A percentile compares a stretch with the other conserved stretches of the same genome.
These are phyloP conservation scores for Hofmannophila pseudospretella DNA, from an alignment of 2,888 invertebrate species.

Conservation along the genomic window DNA sequence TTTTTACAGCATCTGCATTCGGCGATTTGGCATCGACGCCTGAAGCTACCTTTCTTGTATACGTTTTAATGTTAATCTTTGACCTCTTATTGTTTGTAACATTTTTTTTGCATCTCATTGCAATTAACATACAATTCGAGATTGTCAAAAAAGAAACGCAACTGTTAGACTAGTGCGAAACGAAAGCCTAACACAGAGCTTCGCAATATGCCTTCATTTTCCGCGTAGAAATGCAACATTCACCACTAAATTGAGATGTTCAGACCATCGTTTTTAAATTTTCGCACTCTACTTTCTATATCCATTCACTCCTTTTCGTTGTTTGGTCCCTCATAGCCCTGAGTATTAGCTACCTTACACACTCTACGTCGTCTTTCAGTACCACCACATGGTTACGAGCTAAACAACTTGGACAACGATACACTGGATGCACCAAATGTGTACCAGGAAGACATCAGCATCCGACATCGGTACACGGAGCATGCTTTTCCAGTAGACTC, in stretches of 20 bases:
- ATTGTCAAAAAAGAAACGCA: neutral
- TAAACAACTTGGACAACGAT: constrained; percentile 82
- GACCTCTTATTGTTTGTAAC: constrained; percentile 15
- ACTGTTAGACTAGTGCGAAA: constrained; percentile 1
- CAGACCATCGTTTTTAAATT: constrained; percentile 5
- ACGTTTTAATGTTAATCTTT: constrained; percentile 12
- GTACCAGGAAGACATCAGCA: constrained; percentile 68
- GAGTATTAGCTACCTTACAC: neutral
- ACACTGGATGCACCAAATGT: constrained; percentile 79
- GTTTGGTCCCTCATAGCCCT: neutral
- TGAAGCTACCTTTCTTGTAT: constrained; percentile 8
- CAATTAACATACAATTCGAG: constrained; percentile 2
- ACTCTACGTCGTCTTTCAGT: constrained; percentile 48
- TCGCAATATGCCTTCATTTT: constrained; percentile 7
- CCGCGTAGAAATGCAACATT: constrained; percentile 6
- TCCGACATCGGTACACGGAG: constrained; percentile 49
- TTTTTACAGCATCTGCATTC: constrained; percentile 5
- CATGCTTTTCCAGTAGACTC: constrained; percentile 61
- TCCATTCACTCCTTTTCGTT: constrained; percentile 2
- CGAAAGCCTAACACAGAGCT: constrained; percentile 6
- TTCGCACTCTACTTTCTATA: constrained; percentile 9
- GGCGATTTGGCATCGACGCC: constrained; percentile 5
- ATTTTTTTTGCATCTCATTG: constrained; percentile 17
- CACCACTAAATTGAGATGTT: constrained; percentile 3
- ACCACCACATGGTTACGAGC: constrained; percentile 81